Evolutionary conservation across 2,888 invertebrate species (phyloP), one percentile per base, ranked within the genome.

Genomic region (Plagiodera versicolora): DNA sequence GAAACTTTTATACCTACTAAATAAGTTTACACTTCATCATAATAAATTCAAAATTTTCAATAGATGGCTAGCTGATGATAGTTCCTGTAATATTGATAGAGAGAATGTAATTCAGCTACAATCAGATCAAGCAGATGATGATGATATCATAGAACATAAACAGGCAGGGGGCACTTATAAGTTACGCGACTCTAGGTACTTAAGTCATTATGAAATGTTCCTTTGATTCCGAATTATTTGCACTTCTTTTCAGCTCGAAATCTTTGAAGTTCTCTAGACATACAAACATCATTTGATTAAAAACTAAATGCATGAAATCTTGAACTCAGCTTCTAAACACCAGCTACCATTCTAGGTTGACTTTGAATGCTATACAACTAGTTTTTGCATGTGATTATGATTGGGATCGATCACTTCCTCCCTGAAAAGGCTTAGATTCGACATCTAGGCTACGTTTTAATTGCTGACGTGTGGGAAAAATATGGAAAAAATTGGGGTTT

Each of bases 161-260:
- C 77, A 77, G 70, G 84, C 86, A 74, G 85, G 85, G 75, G 79
- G 81, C 70, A 83, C 85, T 69, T 89, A 89, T 79, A 89, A 89
- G 77, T 84, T 89, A 66, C 85, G 89, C 73, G 89, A 90, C 77
- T 89, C 89, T 72, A 89, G 89, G 89, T 89, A 81, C 64, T 59
- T 61, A 47, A 16, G 18, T 32, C 16, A 4, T 24, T 24, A 53
- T 44, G 24, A 35, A 24, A 53, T 44, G 16, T 17, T 53, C 44
- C 35, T 14, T 19, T 53, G 16, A 14, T 44, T 24, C 6, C 24
- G 3, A 24, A 24, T 24, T 24, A 24, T 24, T 44, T 53, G 53
- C 53, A 53, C 53, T 30, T 11, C 44, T 16, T 48, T 18, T 44
- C 35, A 53, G 53, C 53, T 53, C 4, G 19, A n/a, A 10, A 24